phyloP scores from a whole-genome alignment of 2,113 vertebrate genomes.

The Perca flavescens region DNA sequence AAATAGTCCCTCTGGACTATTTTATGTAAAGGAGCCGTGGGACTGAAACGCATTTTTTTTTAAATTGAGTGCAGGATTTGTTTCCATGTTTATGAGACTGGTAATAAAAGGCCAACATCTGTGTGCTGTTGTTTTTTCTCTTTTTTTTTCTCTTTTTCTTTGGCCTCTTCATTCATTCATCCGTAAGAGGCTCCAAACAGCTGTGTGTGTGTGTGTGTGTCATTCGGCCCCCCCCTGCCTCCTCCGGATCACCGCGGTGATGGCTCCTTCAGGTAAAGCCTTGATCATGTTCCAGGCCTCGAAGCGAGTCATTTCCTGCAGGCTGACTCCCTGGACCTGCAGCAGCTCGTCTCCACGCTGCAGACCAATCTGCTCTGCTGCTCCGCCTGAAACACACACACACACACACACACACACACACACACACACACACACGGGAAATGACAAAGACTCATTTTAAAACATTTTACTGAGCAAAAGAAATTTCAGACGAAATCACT shows the following conservation, averaged over 20 bases:
- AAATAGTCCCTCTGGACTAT: too few species aligned
- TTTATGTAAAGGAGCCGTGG: too few species aligned
- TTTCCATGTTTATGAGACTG: not conserved
- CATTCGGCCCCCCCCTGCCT: constrained; percentile 45
- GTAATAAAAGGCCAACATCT: not conserved
- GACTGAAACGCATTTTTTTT: too few species aligned
- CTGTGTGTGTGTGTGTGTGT: not conserved
- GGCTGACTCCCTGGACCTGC: constrained; percentile 82
- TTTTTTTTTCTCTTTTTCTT: not conserved
- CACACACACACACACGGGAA: constrained; percentile 16
- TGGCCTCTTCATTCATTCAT: not conserved
- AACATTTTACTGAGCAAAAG: too few species aligned
- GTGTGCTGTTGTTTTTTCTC: not conserved
- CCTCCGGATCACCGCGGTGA: constrained; percentile 83
- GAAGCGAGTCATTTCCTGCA: constrained; percentile 92
- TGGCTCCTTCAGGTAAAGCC: constrained; percentile 87
- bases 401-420: not conserved
- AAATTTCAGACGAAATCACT: too few species aligned
- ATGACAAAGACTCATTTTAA: too few species aligned
- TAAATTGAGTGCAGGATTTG: too few species aligned
- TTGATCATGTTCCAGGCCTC: constrained; percentile 95
- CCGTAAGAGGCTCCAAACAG: not conserved
- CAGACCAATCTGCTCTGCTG: constrained; percentile 84
- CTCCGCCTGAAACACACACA: constrained; percentile 80
- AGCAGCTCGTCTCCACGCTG: constrained; percentile 90